Conservation (phyloP, 2,888 invertebrate genomes). For the Yponomeuta plumbellus region DNA sequence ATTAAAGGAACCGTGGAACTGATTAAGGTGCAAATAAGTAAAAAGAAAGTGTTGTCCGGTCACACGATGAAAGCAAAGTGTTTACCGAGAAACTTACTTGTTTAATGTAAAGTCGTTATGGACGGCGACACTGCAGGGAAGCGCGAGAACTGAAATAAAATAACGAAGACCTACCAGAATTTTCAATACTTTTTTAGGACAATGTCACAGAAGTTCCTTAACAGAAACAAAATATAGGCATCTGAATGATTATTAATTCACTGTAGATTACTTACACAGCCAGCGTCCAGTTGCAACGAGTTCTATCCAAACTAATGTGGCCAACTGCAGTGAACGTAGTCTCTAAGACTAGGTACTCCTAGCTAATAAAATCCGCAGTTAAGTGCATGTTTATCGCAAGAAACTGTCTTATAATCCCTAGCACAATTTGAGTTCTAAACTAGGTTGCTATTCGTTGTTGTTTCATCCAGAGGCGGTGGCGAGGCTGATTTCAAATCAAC, state of each 20-base stretch:
- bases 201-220: not conserved
- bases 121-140: conserved; percentile 62
- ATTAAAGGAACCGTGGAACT: conserved; percentile 1
- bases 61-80: not conserved
- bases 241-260: no score
- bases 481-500: not conserved
- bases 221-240: no score
- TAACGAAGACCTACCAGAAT: not conserved
- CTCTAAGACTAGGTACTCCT: no score
- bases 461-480: not conserved
- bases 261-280: no score
- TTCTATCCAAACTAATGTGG: no score
- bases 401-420: not conserved
- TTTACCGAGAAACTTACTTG: conserved; percentile 45
- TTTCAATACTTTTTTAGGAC: no score
- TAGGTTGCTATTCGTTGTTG: not conserved
- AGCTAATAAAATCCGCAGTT: no score
- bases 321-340: no score
- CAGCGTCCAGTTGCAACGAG: no score
- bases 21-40: conserved; percentile 4
- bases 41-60: conserved; percentile 11
- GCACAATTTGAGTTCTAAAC: not conserved
- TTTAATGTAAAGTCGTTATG: conserved; percentile 54
- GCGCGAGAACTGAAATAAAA: conserved; percentile 58
- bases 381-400: not conserved